A percentile compares a stretch with the other conserved stretches of the same genome.
phyloP scores from a whole-genome alignment of 2,113 vertebrate species.

The Rafetus swinhoei region DNA sequence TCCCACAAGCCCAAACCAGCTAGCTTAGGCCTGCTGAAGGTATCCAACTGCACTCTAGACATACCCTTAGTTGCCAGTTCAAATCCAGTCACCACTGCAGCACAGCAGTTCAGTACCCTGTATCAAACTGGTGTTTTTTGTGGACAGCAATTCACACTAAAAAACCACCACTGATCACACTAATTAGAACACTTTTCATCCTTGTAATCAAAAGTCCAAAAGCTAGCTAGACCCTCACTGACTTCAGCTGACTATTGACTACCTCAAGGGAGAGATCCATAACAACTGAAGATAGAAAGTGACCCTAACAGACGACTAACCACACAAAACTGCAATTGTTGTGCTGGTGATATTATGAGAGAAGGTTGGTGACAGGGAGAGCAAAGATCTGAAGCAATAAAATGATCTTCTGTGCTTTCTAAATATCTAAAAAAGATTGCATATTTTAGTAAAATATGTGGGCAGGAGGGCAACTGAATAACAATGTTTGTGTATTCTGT shows the following conservation, averaged over 20 bases:
- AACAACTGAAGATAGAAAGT: neutral
- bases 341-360: neutral
- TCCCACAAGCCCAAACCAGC: neutral
- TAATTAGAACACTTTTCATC: neutral
- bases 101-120: neutral
- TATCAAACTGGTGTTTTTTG: neutral
- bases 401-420: neutral
- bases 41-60: neutral
- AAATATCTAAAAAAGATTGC: neutral
- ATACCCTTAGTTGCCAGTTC: neutral
- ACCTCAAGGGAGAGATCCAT: neutral
- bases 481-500: fast-evolving
- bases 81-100: neutral
- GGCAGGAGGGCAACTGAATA: neutral
- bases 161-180: fast-evolving
- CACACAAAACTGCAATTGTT: neutral
- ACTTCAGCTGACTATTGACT: fast-evolving
- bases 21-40: neutral
- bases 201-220: neutral
- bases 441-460: fast-evolving
- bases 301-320: fast-evolving
- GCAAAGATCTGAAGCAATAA: neutral
- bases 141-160: no score
- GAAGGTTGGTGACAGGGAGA: neutral
- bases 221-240: fast-evolving